phyloP scores from a whole-genome alignment of 2,113 vertebrate species.

The Xyrauchen texanus region DNA sequence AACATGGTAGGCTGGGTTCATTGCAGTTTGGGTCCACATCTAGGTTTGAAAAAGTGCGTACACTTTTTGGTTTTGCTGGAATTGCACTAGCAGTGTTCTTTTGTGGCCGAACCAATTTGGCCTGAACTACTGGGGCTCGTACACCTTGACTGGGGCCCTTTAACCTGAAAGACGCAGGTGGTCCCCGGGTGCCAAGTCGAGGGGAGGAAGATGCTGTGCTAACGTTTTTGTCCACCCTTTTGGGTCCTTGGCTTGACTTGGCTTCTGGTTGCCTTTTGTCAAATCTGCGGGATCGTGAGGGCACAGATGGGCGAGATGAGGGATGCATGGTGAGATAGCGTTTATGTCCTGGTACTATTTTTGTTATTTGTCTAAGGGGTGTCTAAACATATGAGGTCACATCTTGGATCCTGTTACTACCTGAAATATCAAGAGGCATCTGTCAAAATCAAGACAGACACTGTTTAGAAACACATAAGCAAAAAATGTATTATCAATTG shows the following conservation, averaged over 20 bases:
- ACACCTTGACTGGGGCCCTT: conserved; percentile 60
- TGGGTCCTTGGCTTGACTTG: conserved; percentile 63
- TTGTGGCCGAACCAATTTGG: conserved; percentile 62
- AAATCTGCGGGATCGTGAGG: conserved; percentile 67
- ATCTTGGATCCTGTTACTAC: conserved; percentile 69
- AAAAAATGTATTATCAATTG: background rate
- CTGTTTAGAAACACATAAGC: background rate
- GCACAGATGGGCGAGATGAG: conserved; percentile 60
- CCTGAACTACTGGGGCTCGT: conserved; percentile 61
- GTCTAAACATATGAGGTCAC: conserved; percentile 51
- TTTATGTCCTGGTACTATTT: conserved; percentile 40
- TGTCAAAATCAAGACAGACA: conserved; percentile 29
- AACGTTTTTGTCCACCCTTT: conserved; percentile 74
- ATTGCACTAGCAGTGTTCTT: conserved; percentile 56
- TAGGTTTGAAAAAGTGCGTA: conserved; percentile 50
- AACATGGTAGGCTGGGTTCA: conserved; percentile 84
- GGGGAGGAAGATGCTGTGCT: conserved; percentile 65
- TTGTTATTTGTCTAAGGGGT: conserved; percentile 65
- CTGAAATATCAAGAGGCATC: conserved; percentile 71
- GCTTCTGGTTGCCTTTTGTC: conserved; percentile 62
- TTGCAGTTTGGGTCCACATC: conserved; percentile 91
- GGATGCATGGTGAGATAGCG: conserved; percentile 70
- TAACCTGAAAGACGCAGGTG: conserved; percentile 61
- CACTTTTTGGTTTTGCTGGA: conserved; percentile 63
- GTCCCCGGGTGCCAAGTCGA: conserved; percentile 61